phyloP scores from a whole-genome alignment of 2,113 vertebrate species.

The Puffinus mauretanicus region DNA sequence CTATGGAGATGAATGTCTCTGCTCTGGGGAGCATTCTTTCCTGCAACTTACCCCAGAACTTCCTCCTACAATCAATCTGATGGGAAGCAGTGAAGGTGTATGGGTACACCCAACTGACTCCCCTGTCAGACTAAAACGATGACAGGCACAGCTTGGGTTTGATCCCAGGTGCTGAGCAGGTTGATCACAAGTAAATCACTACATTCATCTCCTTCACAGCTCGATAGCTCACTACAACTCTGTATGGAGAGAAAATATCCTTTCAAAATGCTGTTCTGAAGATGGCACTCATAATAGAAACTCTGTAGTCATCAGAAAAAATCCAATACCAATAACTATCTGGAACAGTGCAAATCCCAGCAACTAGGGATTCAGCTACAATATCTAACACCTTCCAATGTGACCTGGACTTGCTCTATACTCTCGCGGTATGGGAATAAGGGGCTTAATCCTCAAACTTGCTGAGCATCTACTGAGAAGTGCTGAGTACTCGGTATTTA shows the following conservation, averaged over 20 bases:
- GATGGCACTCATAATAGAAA: background rate
- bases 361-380: background rate
- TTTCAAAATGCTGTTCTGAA: background rate
- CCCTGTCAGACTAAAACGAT: background rate
- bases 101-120: background rate
- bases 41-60: background rate
- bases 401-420: background rate
- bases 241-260: background rate
- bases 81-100: background rate
- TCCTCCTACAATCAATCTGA: background rate
- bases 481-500: background rate
- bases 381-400: background rate
- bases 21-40: background rate
- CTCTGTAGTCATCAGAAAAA: background rate
- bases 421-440: background rate
- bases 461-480: background rate
- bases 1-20: fast-evolving
- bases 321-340: background rate
- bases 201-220: background rate
- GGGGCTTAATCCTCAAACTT: background rate
- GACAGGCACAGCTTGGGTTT: background rate
- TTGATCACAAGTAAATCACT: background rate
- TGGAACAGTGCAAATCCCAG: background rate
- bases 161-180: background rate
- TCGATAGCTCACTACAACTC: background rate